These are phyloP conservation scores for Siderastrea radians DNA, from an alignment of 92 coral and sea anemone genomes.

Conservation along the genomic window DNA sequence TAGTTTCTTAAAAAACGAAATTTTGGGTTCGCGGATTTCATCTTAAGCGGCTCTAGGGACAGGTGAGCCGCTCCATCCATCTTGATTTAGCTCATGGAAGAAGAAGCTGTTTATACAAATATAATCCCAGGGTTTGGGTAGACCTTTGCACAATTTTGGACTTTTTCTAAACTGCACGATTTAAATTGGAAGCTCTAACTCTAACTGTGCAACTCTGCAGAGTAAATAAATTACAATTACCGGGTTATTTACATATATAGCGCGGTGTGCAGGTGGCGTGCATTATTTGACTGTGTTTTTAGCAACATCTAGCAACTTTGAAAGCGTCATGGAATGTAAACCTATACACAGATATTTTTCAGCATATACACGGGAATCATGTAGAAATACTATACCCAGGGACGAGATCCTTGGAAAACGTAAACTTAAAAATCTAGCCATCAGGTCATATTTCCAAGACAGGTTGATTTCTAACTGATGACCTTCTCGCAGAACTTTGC, in stretches of 20 bases:
- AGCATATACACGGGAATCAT: neutral
- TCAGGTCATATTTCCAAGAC: neutral
- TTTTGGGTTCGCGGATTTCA: no score
- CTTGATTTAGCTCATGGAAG: no score
- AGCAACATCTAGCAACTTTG: neutral
- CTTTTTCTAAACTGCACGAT: no score
- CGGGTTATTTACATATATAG: neutral
- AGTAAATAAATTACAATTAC: neutral
- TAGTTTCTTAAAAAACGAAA: no score
- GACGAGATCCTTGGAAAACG: neutral
- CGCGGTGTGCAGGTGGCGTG: constrained; percentile 10
- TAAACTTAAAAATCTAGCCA: neutral
- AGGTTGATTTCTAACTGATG: no score
- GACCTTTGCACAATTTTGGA: no score
- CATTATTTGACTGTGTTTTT: neutral
- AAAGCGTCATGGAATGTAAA: neutral
- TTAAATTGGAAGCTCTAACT: no score
- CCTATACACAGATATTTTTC: neutral
- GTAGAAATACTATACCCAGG: neutral
- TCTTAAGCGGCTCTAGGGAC: no score
- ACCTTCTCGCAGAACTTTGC: neutral
- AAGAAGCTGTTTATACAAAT: no score
- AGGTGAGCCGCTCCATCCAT: no score
- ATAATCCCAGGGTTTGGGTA: no score
- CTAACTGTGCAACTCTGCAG: no score